These are phyloP conservation scores for Tricholauxania praeusta DNA, from an alignment of 2,888 invertebrate species.

Conservation along the genomic window DNA sequence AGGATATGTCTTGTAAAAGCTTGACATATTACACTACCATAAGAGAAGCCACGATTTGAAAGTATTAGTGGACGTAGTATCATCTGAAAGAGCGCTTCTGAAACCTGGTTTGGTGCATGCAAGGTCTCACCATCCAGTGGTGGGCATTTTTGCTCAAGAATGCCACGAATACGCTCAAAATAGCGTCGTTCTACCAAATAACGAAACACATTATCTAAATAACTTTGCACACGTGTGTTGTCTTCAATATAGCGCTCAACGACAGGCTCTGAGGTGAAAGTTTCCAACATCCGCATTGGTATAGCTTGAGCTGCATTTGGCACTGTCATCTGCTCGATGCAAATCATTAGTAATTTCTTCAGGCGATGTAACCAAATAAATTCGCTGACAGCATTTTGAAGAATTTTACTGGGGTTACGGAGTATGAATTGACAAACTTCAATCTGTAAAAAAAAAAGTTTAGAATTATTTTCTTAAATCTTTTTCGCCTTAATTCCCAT, in stretches of 20 bases:
- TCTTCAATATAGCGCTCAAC: conserved; percentile 63
- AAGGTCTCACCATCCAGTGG: conserved; percentile 77
- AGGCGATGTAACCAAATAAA: conserved; percentile 64
- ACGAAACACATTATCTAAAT: conserved; percentile 62
- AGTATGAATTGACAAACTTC: conserved; percentile 66
- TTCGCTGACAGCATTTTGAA: conserved; percentile 61
- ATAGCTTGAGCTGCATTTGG: conserved; percentile 72
- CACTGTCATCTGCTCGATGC: conserved; percentile 62
- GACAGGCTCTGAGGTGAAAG: conserved; percentile 74
- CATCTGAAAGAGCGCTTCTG: conserved; percentile 80
- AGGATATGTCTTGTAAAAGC: conserved; percentile 77
- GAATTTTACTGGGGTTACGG: conserved; percentile 61
- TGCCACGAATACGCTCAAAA: conserved; percentile 77
- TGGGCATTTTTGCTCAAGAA: conserved; percentile 79
- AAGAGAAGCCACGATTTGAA: conserved; percentile 47
- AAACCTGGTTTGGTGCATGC: conserved; percentile 79
- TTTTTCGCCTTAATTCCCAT: not conserved
- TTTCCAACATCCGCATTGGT: conserved; percentile 83
- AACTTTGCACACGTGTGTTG: conserved; percentile 57
- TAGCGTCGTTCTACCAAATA: conserved; percentile 70
- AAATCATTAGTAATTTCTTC: conserved; percentile 64
- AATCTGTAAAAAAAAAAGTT: conserved; percentile 55
- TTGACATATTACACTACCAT: conserved; percentile 55
- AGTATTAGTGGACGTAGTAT: conserved; percentile 80
- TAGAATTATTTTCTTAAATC: not conserved